These are phyloP conservation scores for Amblyjoppa fuscipennis DNA, from an alignment of 2,888 invertebrate species.

Conservation along the genomic window DNA sequence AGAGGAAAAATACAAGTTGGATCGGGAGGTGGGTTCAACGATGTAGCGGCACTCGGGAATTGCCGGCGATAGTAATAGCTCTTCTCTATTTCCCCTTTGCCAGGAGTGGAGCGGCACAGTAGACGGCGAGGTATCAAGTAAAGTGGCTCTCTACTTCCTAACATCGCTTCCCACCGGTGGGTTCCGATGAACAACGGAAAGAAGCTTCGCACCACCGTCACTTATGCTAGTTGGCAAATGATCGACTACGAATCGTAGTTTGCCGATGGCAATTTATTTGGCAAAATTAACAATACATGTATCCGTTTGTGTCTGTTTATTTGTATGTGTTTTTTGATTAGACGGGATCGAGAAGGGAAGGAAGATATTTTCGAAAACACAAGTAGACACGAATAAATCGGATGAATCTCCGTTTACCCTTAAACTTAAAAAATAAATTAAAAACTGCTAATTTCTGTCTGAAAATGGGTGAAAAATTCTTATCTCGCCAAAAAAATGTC, in stretches of 20 bases:
- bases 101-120: conserved; percentile 34
- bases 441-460: not conserved
- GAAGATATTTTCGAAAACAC: too few relatives aligned
- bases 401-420: not conserved
- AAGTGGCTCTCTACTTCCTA: conserved; percentile 62
- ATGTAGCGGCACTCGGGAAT: conserved; percentile 65
- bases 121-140: conserved; percentile 53
- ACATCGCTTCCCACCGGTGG: conserved; percentile 31
- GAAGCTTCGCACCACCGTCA: not conserved
- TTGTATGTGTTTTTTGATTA: too few relatives aligned
- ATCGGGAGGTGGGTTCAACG: conserved; percentile 46
- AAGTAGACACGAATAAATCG: not conserved
- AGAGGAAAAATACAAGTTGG: conserved; percentile 61
- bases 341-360: too few relatives aligned
- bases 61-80: conserved; percentile 63
- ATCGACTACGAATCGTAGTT: not conserved
- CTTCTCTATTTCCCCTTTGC: conserved; percentile 42
- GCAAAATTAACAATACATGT: too few relatives aligned
- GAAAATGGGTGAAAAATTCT: not conserved
- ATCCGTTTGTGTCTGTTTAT: too few relatives aligned
- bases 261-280: not conserved
- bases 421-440: not conserved
- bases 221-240: not conserved
- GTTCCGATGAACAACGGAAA: conserved; percentile 17
- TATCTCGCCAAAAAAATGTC: not conserved